These are phyloP conservation scores for Cyanoderma ruficeps DNA, from an alignment of 2,113 vertebrate genomes.

Conservation along the genomic window DNA sequence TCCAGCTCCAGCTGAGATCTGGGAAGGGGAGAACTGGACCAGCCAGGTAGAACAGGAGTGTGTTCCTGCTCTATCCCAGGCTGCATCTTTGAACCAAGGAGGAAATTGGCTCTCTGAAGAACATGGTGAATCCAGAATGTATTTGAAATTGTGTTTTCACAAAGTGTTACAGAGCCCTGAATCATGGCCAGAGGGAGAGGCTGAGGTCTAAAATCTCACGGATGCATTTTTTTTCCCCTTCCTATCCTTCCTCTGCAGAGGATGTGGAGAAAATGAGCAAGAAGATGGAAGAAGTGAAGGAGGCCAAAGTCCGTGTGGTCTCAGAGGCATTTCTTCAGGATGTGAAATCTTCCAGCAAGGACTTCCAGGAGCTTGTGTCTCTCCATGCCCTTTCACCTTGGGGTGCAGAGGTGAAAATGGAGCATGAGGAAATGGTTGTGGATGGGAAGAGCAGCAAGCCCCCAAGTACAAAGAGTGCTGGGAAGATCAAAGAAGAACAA, in stretches of 20 bases:
- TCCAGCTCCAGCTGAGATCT: background rate
- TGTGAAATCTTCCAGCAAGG: conserved; percentile 80
- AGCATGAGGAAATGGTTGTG: conserved; percentile 62
- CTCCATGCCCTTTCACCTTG: conserved; percentile 88
- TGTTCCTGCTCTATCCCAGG: background rate
- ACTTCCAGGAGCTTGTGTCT: conserved; percentile 85
- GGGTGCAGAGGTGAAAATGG: conserved; percentile 90
- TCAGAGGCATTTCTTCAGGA: conserved; percentile 89
- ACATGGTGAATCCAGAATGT: background rate
- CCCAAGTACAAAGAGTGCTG: conserved; percentile 80
- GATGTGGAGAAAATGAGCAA: conserved; percentile 96
- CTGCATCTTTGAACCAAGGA: background rate
- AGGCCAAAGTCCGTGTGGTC: conserved; percentile 87
- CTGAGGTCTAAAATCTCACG: background rate
- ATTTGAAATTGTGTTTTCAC: background rate
- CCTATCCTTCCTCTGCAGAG: conserved; percentile 74
- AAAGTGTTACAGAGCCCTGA: background rate
- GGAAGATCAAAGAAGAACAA: conserved; percentile 88
- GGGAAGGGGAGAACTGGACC: background rate
- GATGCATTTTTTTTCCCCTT: background rate
- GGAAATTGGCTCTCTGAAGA: background rate
- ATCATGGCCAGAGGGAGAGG: background rate
- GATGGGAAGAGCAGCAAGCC: conserved; percentile 79
- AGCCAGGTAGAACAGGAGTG: background rate
- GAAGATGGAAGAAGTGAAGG: conserved; percentile 95